Conservation (phyloP, 2,888 invertebrate genomes). For the Pachliopta kotzebuea region DNA sequence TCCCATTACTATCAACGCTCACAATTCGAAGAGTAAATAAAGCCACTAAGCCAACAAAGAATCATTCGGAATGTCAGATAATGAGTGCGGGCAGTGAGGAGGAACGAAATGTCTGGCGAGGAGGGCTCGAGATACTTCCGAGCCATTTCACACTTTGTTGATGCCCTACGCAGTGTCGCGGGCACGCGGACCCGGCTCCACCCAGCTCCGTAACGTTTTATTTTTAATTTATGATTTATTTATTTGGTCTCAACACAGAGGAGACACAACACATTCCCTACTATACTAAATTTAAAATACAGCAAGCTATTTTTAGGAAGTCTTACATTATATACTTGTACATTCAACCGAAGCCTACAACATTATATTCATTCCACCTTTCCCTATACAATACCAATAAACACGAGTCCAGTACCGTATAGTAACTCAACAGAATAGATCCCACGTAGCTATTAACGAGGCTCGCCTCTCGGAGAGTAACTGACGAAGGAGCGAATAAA, state of each 20-base stretch:
- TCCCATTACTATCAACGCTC: slow-evolving; percentile 28
- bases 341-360: background rate
- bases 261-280: background rate
- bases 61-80: slow-evolving; percentile 69
- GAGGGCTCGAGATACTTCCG: slow-evolving; percentile 74
- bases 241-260: slow-evolving; percentile 3
- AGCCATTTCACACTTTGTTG: slow-evolving; percentile 75
- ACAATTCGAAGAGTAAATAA: slow-evolving; percentile 58
- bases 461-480: slow-evolving; percentile 15
- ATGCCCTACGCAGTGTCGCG: slow-evolving; percentile 65
- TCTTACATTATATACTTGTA: background rate
- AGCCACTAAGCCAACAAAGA: slow-evolving; percentile 71
- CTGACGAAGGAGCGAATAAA: slow-evolving; percentile 21
- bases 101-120: slow-evolving; percentile 68
- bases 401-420: background rate
- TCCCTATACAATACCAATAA: background rate
- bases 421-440: slow-evolving; percentile 15
- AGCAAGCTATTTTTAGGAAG: background rate
- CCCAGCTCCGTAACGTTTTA: slow-evolving; percentile 30
- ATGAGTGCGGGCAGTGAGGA: slow-evolving; percentile 70
- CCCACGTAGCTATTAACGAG: slow-evolving; percentile 17
- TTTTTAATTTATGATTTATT: slow-evolving; percentile 27
- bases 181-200: slow-evolving; percentile 48
- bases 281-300: background rate
- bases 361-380: background rate